Conservation (phyloP, 2,113 vertebrate species). For the Aphyosemion australe region DNA sequence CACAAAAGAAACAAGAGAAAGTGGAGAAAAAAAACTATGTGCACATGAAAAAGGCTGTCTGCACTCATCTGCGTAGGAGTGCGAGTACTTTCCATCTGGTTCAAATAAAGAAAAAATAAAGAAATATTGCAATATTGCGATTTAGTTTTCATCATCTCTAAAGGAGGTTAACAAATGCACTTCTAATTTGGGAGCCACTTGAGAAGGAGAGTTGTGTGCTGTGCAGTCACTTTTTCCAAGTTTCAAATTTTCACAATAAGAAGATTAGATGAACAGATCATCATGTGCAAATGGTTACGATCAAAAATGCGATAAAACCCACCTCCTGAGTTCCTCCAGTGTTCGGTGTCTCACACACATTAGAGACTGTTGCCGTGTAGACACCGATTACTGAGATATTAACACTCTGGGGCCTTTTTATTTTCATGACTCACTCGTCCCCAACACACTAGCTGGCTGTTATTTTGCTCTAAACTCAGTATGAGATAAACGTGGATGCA, state of each 20-base stretch:
- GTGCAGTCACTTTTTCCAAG: background rate
- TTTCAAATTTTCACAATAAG: slow-evolving; percentile 8
- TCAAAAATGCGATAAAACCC: too few species aligned
- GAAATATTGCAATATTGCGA: slow-evolving; percentile 3
- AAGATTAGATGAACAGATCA: background rate
- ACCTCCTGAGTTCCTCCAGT: too few species aligned
- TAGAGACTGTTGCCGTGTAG: too few species aligned
- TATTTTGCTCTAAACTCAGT: too few species aligned
- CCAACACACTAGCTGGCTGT: too few species aligned
- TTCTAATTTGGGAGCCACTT: background rate
- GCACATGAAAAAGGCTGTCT: slow-evolving; percentile 27
- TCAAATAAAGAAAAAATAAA: background rate
- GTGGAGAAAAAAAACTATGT: background rate
- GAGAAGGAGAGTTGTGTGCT: background rate
- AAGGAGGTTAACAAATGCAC: background rate
- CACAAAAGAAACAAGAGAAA: background rate
- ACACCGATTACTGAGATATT: too few species aligned
- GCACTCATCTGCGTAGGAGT: slow-evolving; percentile 27
- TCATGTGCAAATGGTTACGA: too few species aligned
- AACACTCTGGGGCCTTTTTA: too few species aligned
- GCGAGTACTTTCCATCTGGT: slow-evolving; percentile 36
- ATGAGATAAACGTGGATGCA: too few species aligned
- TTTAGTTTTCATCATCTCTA: slow-evolving; percentile 25
- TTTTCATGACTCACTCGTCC: too few species aligned
- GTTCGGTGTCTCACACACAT: too few species aligned